phyloP scores from a whole-genome alignment of 2,113 vertebrate species.

The Dendropsophus ebraccatus region DNA sequence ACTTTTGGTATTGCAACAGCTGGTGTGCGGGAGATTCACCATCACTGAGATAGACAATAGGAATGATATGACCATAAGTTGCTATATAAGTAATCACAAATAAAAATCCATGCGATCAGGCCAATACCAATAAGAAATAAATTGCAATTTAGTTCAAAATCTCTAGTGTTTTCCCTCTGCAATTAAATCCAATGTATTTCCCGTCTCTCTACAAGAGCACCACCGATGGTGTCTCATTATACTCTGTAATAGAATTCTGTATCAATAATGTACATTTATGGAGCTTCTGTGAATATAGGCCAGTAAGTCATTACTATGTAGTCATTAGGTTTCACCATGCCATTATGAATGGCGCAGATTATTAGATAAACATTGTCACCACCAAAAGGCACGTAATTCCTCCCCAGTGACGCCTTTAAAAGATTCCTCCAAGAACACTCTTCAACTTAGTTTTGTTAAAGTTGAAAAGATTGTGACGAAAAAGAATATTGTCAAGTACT shows the following conservation, averaged over 20 bases:
- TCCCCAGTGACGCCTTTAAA: neutral
- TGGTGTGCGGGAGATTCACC: too few relatives aligned
- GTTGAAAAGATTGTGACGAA: neutral
- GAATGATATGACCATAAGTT: too few relatives aligned
- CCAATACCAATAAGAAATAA: too few relatives aligned
- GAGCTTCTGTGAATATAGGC: neutral
- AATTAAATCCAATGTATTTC: too few relatives aligned
- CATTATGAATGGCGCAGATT: neutral
- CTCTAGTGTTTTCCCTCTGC: neutral
- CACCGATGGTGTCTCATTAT: neutral
- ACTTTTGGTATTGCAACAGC: too few relatives aligned
- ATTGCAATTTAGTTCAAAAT: too few relatives aligned
- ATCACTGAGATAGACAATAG: too few relatives aligned
- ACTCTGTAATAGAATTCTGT: too few relatives aligned
- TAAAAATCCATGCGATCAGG: too few relatives aligned
- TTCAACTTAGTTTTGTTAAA: neutral
- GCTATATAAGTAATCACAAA: too few relatives aligned
- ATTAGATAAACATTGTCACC: neutral
- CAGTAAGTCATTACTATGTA: neutral
- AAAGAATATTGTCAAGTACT: conserved; percentile 34
- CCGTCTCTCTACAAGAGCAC: neutral
- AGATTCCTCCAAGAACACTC: neutral
- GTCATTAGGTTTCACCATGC: neutral
- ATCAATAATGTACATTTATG: too few relatives aligned
- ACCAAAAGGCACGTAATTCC: neutral